These are phyloP conservation scores for Aramus guarauna DNA, from an alignment of 2,113 vertebrate species.

Conservation along the genomic window DNA sequence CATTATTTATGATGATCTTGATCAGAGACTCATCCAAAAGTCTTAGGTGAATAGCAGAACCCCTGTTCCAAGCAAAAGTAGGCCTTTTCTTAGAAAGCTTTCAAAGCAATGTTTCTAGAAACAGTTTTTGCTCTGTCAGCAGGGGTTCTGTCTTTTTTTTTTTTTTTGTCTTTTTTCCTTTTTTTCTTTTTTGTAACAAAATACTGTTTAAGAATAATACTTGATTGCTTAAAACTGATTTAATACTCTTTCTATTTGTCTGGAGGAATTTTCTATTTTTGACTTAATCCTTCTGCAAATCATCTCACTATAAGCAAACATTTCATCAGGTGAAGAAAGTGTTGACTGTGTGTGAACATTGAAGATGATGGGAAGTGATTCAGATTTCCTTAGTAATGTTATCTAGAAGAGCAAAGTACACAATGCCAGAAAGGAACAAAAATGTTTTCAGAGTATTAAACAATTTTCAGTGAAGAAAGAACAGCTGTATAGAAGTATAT, in stretches of 20 bases:
- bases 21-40: not conserved
- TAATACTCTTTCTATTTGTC: not conserved
- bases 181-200: not conserved
- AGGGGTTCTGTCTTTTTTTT: not conserved
- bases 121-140: not conserved
- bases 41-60: not conserved
- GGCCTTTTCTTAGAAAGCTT: not conserved
- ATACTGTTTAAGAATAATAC: not conserved
- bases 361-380: not conserved
- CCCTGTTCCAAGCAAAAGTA: not conserved
- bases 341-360: not conserved
- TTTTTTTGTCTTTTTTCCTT: not conserved
- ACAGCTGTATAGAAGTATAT: not conserved
- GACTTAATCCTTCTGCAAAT: not conserved
- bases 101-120: not conserved
- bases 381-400: not conserved
- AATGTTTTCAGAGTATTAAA: not conserved
- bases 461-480: not conserved
- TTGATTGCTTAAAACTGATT: conserved; percentile 3
- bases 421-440: not conserved
- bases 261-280: not conserved
- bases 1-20: not conserved
- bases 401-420: not conserved
- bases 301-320: not conserved
- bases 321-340: not conserved